Evolutionary conservation across 2,888 invertebrate genomes (phyloP).

Genomic region (Apamea anceps): DNA sequence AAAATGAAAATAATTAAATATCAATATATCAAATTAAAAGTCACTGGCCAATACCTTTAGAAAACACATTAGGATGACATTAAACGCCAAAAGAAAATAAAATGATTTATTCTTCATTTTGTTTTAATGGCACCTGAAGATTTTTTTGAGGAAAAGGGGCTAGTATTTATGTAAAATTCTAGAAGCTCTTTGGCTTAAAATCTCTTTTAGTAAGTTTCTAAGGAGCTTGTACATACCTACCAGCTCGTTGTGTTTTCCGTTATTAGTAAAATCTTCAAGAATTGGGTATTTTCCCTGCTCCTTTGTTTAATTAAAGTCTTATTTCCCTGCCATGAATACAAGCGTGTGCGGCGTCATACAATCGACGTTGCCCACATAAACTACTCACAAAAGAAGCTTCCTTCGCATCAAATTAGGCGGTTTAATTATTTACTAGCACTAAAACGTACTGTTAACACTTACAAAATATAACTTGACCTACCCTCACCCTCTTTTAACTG

Average conservation of each 20-base stretch:
- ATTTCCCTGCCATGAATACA: slow-evolving; percentile 70
- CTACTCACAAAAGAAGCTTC: slow-evolving; percentile 79
- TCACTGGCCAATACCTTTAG: neutral
- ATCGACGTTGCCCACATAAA: slow-evolving; percentile 84
- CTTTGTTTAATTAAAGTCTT: slow-evolving; percentile 50
- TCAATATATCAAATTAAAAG: neutral
- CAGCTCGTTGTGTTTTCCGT: neutral
- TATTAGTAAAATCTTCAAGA: neutral
- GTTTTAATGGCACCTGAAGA: neutral
- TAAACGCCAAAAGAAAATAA: slow-evolving; percentile 8
- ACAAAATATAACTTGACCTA: slow-evolving; percentile 79
- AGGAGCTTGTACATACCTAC: neutral
- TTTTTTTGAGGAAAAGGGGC: neutral
- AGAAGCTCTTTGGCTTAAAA: neutral
- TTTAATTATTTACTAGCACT: slow-evolving; percentile 89
- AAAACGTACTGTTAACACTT: slow-evolving; percentile 83
- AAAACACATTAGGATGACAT: slow-evolving; percentile 3
- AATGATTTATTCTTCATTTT: neutral
- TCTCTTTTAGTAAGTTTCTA: neutral
- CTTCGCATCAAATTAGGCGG: slow-evolving; percentile 88
- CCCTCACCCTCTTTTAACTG: slow-evolving; percentile 69
- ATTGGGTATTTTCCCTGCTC: slow-evolving; percentile 8
- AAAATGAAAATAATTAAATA: neutral
- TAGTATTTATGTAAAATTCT: neutral
- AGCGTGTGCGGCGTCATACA: slow-evolving; percentile 75